A percentile compares a stretch with the other conserved stretches of the same genome.
Evolutionary conservation across 2,113 vertebrate species (phyloP).

Genomic region (Silurus asotus): DNA sequence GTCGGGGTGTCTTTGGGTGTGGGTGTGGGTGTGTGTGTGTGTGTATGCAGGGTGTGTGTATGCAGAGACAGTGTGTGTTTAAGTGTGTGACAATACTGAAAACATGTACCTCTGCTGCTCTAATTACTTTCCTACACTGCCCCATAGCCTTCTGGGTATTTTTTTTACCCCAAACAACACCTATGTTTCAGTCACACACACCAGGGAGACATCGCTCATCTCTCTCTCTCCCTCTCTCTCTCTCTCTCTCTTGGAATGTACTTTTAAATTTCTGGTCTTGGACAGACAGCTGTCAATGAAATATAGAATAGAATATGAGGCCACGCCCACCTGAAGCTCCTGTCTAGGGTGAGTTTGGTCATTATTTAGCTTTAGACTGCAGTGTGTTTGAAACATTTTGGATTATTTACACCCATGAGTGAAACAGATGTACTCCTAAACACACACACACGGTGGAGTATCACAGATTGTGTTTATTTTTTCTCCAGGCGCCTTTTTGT

Average conservation of each 20-base stretch:
- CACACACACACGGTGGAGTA: background rate
- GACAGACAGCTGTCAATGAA: background rate
- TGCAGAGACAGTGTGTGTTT: background rate
- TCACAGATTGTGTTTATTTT: background rate
- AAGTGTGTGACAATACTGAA: background rate
- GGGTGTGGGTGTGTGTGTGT: no score
- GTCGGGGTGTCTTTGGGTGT: no score
- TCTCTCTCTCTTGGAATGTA: background rate
- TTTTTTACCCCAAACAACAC: conserved; percentile 71
- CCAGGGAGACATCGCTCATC: conserved; percentile 47
- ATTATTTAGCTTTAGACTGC: background rate
- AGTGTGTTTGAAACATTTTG: background rate
- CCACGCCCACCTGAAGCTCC: background rate
- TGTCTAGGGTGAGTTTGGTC: no score
- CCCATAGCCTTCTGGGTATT: conserved; percentile 69
- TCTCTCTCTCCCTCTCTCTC: background rate
- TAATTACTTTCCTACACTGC: conserved; percentile 74
- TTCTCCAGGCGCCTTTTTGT: background rate
- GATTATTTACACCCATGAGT: background rate
- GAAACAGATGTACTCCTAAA: background rate
- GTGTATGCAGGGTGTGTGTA: background rate
- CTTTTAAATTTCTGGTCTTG: background rate
- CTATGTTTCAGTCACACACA: conserved; percentile 65
- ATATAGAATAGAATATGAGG: background rate
- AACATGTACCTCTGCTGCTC: conserved; percentile 45